Base-by-base conservation (phyloP, 2,797 vertebrate species). In the Glyptemys insculpta region DNA sequence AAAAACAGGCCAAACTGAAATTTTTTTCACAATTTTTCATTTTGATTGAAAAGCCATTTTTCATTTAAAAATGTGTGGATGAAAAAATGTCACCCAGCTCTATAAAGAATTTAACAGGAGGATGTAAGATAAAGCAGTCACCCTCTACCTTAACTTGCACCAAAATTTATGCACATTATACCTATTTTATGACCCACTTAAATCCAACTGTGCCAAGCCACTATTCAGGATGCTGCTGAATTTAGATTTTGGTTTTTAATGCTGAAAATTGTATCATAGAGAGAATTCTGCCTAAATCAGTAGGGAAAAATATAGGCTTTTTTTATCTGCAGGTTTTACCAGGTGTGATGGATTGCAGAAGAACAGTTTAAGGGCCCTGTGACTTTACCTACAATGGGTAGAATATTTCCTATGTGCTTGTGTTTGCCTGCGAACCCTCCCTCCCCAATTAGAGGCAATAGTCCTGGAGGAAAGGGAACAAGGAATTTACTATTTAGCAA, bases 121-220 rank as follows among this genome's bases (percentile, higher is more conserved):
- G 49, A 49, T 49, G 49, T 12, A 49, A 49, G 49, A 49, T 49
- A 49, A 49, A 49, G 49, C 49, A 49, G 3, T 49, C 49, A 49
- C 12, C 49, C 49, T 49, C 49, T 49, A 12, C 49, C 49, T 49
- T 49, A 49, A 49, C 49, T 53, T 53, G 19, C 52, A 53, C 52
- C 7, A 19, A 53, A 6, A 53, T 53, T 90, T 41, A 81, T 0
- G 44, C 19, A 52, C 68, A 11, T 79, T 90, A n/a, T 3, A 16
- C 85, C 9, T 85, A 57, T 91, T 93, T 94, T 92, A 29, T 92
- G 54, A 68, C 52, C 18, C 23, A 72, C 16, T 89, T 92, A 37
- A 27, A 84, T 74, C 19, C 0, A 93, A 79, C 65, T 92, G 79
- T 19, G 12, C 49, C 79, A 88, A 95, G 19, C 16, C 52, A 81